A percentile compares a stretch with the other conserved stretches of the same genome.
phyloP scores from a whole-genome alignment of 2,113 vertebrate genomes.

The Odontesthes bonariensis region DNA sequence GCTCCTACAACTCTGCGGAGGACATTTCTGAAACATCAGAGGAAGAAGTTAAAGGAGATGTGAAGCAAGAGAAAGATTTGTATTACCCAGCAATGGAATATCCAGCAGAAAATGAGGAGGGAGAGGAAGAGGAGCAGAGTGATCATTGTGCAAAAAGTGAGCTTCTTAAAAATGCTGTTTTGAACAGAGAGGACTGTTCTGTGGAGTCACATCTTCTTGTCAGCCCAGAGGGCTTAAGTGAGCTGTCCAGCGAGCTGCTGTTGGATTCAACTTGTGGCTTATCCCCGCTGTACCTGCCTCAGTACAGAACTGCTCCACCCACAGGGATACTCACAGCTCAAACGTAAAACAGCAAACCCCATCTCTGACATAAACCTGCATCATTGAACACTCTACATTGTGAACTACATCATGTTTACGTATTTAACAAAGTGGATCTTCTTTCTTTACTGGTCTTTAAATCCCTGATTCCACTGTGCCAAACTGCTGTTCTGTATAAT shows the following conservation, averaged over 20 bases:
- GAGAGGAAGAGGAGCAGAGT: conserved; percentile 53
- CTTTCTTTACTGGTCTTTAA: conserved; percentile 22
- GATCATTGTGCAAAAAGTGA: conserved; percentile 52
- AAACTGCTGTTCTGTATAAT: conserved; percentile 6
- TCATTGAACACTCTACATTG: conserved; percentile 2
- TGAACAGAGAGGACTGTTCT: conserved; percentile 46
- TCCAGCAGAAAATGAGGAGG: conserved; percentile 64
- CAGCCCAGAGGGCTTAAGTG: neutral
- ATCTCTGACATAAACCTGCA: conserved; percentile 20
- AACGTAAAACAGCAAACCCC: conserved; percentile 48
- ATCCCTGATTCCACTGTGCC: conserved; percentile 33
- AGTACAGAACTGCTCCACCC: conserved; percentile 83
- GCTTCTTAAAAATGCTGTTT: conserved; percentile 60
- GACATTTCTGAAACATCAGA: conserved; percentile 87
- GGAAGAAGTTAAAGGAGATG: conserved; percentile 71
- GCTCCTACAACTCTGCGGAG: conserved; percentile 85
- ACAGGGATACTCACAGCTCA: conserved; percentile 70
- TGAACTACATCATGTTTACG: neutral
- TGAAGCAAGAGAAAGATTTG: conserved; percentile 72
- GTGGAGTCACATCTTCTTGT: conserved; percentile 68
- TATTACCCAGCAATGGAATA: conserved; percentile 85
- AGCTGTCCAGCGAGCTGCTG: conserved; percentile 47
- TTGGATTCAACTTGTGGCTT: conserved; percentile 40
- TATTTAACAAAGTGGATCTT: conserved; percentile 32
- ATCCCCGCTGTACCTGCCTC: conserved; percentile 88